phyloP scores from a whole-genome alignment of 2,888 invertebrate species.

The Zygogramma bicolorata region DNA sequence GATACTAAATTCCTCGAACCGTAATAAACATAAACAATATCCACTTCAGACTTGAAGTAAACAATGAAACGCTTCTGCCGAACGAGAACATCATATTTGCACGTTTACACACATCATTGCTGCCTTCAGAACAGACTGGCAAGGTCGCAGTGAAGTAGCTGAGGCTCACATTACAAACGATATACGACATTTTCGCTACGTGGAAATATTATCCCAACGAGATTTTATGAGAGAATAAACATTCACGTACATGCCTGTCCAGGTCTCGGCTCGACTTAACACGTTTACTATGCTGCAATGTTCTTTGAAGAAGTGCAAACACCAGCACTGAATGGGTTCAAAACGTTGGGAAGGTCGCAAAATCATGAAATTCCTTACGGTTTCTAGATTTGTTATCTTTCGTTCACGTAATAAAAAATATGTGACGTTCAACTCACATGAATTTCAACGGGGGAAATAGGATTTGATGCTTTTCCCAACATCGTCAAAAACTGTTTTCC shows the following conservation, averaged over 20 bases:
- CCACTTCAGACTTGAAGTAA: neutral
- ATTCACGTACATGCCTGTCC: neutral
- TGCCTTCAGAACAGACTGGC: slow-evolving; percentile 26
- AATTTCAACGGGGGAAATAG: too few species aligned
- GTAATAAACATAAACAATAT: neutral
- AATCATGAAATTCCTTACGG: neutral
- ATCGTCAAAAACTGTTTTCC: too few species aligned
- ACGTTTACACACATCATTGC: slow-evolving; percentile 4
- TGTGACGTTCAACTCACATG: too few species aligned
- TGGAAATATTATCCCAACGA: slow-evolving; percentile 13
- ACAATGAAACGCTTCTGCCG: slow-evolving; percentile 12
- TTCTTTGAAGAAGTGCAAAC: neutral
- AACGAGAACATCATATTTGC: slow-evolving; percentile 17
- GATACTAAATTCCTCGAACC: neutral
- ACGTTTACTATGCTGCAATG: neutral
- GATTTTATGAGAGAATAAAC: slow-evolving; percentile 22
- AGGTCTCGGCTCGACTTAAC: neutral
- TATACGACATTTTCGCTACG: slow-evolving; percentile 7
- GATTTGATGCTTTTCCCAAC: too few species aligned
- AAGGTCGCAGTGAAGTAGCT: slow-evolving; percentile 26
- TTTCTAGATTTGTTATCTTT: neutral
- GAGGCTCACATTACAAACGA: slow-evolving; percentile 16
- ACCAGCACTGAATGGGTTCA: neutral
- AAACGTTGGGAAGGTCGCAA: neutral
- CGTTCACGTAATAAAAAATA: too few species aligned